Conservation (phyloP, 2,888 invertebrate genomes). For the Drosophila austrosaltans region DNA sequence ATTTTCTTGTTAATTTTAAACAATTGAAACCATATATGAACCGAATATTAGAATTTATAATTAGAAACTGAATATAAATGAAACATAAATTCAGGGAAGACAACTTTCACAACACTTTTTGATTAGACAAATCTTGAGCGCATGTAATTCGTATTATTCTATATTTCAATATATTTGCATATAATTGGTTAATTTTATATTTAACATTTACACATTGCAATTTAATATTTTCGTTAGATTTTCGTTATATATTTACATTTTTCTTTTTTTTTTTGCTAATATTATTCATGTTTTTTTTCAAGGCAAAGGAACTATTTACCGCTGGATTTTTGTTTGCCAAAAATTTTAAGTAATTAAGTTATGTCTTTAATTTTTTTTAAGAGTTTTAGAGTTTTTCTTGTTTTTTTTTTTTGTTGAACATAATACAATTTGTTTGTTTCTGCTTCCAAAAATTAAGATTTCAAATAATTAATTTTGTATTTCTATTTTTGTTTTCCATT, state of each 20-base stretch:
- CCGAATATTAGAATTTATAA: background rate
- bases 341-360: slow-evolving; percentile 60
- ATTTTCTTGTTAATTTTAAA: background rate
- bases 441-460: slow-evolving; percentile 54
- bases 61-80: slow-evolving; percentile 28
- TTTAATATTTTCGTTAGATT: slow-evolving; percentile 42
- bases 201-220: slow-evolving; percentile 62
- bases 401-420: slow-evolving; percentile 21
- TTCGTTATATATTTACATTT: slow-evolving; percentile 39
- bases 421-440: slow-evolving; percentile 25
- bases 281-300: slow-evolving; percentile 45
- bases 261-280: background rate
- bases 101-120: slow-evolving; percentile 79
- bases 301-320: slow-evolving; percentile 82
- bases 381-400: slow-evolving; percentile 31
- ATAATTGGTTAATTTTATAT: slow-evolving; percentile 19
- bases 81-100: slow-evolving; percentile 70
- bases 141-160: slow-evolving; percentile 48
- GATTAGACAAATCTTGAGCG: slow-evolving; percentile 63
- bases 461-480: slow-evolving; percentile 63
- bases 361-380: slow-evolving; percentile 24
- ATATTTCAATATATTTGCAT: slow-evolving; percentile 2
- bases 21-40: slow-evolving; percentile 37
- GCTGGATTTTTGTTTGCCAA: slow-evolving; percentile 80
- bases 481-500: slow-evolving; percentile 11